Percentiles rank a stretch among this genome's conserved stretches.
phyloP scores from a whole-genome alignment of 2,888 invertebrate genomes.

The Eupithecia exiguata region DNA sequence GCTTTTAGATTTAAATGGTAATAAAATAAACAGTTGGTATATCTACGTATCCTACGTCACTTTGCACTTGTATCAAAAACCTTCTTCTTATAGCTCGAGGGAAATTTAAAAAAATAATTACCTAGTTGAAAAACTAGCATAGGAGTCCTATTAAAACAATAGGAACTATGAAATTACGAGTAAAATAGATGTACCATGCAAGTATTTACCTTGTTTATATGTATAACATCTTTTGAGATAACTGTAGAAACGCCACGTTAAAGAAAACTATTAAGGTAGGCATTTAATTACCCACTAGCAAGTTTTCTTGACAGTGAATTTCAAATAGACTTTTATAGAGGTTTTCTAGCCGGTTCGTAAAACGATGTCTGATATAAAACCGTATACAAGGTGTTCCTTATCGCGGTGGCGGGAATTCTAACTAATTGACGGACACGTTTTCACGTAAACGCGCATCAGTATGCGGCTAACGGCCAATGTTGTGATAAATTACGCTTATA shows the following conservation, averaged over 20 bases:
- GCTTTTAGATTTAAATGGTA: constrained; percentile 23
- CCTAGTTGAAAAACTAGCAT: background rate
- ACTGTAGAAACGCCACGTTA: background rate
- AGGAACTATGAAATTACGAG: background rate
- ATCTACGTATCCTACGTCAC: background rate
- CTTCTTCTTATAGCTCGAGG: background rate
- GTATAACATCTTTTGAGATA: background rate
- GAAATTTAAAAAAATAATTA: no score
- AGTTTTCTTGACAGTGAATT: constrained; percentile 2
- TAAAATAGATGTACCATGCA: background rate
- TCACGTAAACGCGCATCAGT: constrained; percentile 20
- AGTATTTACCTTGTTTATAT: background rate
- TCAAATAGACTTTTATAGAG: constrained; percentile 5
- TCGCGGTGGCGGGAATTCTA: constrained; percentile 24
- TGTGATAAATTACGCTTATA: constrained; percentile 20
- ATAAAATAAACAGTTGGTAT: constrained; percentile 1
- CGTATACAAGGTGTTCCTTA: constrained; percentile 2
- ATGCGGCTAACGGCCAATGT: constrained; percentile 20
- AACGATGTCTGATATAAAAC: constrained; percentile 11
- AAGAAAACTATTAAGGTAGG: background rate
- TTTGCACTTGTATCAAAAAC: background rate
- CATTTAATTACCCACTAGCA: background rate
- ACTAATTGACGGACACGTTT: constrained; percentile 44
- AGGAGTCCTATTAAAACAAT: background rate
- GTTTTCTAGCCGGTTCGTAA: constrained; percentile 14